Conservation (phyloP, 2,888 invertebrate species). For the Scaptomyza flava region DNA sequence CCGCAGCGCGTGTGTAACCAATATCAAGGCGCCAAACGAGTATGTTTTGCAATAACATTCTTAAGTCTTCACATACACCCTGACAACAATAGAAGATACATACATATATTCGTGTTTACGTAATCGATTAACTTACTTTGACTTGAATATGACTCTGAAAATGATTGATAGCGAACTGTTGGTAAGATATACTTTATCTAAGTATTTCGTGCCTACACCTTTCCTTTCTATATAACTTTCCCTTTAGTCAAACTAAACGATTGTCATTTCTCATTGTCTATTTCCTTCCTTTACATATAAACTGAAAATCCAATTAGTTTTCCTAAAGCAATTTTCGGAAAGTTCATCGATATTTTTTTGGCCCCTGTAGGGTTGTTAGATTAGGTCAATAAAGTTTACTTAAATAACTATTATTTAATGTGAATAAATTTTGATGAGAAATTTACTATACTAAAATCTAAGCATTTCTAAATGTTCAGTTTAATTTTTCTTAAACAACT, state of each 20-base stretch:
- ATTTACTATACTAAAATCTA: too few species aligned
- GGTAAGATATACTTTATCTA: not conserved
- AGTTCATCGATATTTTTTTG: not conserved
- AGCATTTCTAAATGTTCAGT: too few species aligned
- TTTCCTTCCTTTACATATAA: constrained; percentile 20
- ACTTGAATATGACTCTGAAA: constrained; percentile 47
- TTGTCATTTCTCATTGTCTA: constrained; percentile 12
- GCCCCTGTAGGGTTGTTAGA: not conserved
- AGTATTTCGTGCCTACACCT: not conserved
- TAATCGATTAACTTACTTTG: constrained; percentile 63
- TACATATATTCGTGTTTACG: constrained; percentile 1
- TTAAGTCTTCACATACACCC: constrained; percentile 62
- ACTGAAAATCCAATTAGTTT: constrained; percentile 11
- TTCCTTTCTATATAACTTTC: not conserved
- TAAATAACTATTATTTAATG: not conserved
- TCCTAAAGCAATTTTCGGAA: not conserved
- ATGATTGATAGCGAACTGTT: constrained; percentile 30
- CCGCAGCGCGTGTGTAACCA: constrained; percentile 52
- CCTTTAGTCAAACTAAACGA: constrained; percentile 5
- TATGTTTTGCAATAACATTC: constrained; percentile 59
- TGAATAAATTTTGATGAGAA: too few species aligned
- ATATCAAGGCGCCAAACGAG: constrained; percentile 36
- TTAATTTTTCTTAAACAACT: too few species aligned
- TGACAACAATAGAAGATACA: constrained; percentile 16
- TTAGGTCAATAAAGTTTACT: not conserved